A percentile compares a stretch with the other conserved stretches of the same genome.
These are phyloP conservation scores for Ricordea florida DNA, from an alignment of 92 coral and sea anemone genomes.

Conservation along the genomic window DNA sequence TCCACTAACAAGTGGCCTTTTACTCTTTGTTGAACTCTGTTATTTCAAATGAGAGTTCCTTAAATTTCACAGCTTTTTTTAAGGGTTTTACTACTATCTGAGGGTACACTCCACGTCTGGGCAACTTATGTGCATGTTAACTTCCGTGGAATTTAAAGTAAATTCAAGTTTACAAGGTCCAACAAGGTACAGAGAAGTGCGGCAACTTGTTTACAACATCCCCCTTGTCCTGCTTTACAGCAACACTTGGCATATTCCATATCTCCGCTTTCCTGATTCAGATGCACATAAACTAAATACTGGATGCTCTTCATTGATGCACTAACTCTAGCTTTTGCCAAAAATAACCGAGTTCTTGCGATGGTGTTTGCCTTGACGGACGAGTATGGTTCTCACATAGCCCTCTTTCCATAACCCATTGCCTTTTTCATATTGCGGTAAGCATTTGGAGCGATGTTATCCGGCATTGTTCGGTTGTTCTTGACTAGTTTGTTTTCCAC, in stretches of 20 bases:
- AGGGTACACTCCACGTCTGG: constrained; percentile 64
- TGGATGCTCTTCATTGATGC: constrained; percentile 51
- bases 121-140: constrained; percentile 61
- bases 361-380: constrained; percentile 28
- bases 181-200: constrained; percentile 55
- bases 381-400: constrained; percentile 17
- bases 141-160: constrained; percentile 46
- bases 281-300: constrained; percentile 57
- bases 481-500: constrained; percentile 41
- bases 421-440: constrained; percentile 48
- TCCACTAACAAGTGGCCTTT: too few relatives aligned
- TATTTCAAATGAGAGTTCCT: not conserved
- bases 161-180: constrained; percentile 49
- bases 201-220: constrained; percentile 71
- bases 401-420: constrained; percentile 48
- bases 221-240: constrained; percentile 70
- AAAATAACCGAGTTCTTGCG: constrained; percentile 10
- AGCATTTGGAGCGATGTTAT: constrained; percentile 46
- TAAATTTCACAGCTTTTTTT: constrained; percentile 32
- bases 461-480: constrained; percentile 41
- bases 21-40: too few relatives aligned
- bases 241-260: constrained; percentile 57
- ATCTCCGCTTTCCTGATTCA: constrained; percentile 41
- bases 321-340: constrained; percentile 44
- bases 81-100: constrained; percentile 41